phyloP scores from a whole-genome alignment of 1,140 invertebrate genomes.

The Adoxophyes honmai region DNA sequence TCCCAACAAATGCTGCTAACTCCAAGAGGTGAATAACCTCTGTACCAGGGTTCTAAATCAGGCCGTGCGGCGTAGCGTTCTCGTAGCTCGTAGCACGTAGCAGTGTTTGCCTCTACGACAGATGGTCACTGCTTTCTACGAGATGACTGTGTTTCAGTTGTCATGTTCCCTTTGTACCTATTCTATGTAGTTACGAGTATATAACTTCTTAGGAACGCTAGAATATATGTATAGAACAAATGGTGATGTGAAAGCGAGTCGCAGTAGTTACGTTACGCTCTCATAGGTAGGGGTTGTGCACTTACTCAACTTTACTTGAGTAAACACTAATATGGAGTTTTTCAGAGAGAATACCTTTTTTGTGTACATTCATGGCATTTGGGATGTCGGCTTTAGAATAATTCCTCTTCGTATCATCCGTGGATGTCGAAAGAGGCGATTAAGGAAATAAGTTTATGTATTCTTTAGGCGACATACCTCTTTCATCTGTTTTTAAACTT shows the following conservation, averaged over 20 bases:
- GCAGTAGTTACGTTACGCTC: background rate
- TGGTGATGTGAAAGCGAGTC: background rate
- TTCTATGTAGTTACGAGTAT: background rate
- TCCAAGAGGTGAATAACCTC: constrained; percentile 10
- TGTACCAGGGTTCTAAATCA: constrained; percentile 17
- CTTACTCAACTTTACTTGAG: background rate
- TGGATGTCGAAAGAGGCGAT: too few relatives aligned
- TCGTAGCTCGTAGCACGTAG: constrained; percentile 1
- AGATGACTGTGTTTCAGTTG: background rate
- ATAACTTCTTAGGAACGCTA: background rate
- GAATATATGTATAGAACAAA: background rate
- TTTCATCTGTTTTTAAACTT: too few relatives aligned
- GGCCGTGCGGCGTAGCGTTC: constrained; percentile 3
- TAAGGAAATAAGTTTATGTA: too few relatives aligned
- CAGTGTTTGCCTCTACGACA: constrained; percentile 2
- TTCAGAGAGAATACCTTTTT: too few relatives aligned
- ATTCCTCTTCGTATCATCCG: too few relatives aligned
- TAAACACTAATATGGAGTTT: too few relatives aligned
- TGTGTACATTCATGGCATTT: too few relatives aligned
- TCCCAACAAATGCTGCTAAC: too few relatives aligned
- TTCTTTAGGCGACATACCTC: too few relatives aligned
- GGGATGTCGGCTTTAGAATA: too few relatives aligned
- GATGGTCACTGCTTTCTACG: constrained; percentile 7
- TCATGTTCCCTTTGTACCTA: background rate
- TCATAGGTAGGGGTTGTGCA: background rate